phyloP scores from a whole-genome alignment of 2,113 vertebrate species.

The Myotis davidii region DNA sequence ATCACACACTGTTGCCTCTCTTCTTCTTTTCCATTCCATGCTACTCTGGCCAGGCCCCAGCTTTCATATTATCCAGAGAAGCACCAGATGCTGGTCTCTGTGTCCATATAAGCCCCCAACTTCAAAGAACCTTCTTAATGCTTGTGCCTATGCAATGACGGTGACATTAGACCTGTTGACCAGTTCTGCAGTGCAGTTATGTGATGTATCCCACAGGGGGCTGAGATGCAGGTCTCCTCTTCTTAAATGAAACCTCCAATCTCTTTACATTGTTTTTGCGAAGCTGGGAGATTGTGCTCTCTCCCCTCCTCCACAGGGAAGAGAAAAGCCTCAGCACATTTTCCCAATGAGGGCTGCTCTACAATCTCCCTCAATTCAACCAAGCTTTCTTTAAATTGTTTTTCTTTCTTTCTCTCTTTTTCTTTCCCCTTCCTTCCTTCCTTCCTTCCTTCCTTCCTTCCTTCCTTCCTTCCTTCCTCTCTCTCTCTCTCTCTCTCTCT shows the following conservation, averaged over 20 bases:
- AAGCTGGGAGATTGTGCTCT: not conserved
- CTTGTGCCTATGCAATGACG: not conserved
- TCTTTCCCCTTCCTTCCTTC: too few species aligned
- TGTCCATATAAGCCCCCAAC: not conserved
- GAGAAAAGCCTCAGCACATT: not conserved
- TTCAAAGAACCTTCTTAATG: not conserved
- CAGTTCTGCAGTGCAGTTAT: too few species aligned
- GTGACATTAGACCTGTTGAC: not conserved
- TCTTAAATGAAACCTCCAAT: not conserved
- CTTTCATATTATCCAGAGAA: not conserved
- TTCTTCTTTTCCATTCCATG: not conserved
- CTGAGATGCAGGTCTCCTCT: not conserved
- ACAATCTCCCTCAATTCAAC: not conserved
- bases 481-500: too few species aligned
- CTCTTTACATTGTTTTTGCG: not conserved
- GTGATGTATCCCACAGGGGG: not conserved
- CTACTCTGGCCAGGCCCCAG: not conserved
- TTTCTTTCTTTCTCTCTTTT: not conserved
- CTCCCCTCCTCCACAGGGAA: too few species aligned
- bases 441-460: too few species aligned
- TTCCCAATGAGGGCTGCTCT: not conserved
- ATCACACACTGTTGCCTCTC: too few species aligned
- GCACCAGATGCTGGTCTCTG: not conserved
- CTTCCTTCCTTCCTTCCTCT: too few species aligned
- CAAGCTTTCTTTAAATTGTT: not conserved